A percentile compares a stretch with the other conserved stretches of the same genome.
Conservation (phyloP, 2,113 vertebrate genomes). For the Catharus fuscescens region DNA sequence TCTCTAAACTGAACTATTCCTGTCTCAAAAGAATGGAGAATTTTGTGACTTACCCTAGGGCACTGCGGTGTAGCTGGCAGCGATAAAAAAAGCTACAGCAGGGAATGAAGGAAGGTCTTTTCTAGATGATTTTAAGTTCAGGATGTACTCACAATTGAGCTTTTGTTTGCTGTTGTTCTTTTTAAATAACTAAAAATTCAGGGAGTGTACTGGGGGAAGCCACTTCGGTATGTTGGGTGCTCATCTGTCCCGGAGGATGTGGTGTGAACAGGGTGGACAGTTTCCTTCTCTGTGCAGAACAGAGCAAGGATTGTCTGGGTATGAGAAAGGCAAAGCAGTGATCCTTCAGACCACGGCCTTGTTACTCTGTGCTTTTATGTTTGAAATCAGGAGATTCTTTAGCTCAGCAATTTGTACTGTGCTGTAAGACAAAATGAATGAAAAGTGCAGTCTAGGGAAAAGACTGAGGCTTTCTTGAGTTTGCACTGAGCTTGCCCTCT, state of each 20-base stretch:
- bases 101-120: constrained; percentile 45
- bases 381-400: constrained; percentile 9
- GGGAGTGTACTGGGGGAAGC: not conserved
- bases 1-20: not conserved
- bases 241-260: constrained; percentile 32
- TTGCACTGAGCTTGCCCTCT: not conserved
- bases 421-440: constrained; percentile 24
- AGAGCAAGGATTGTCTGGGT: constrained; percentile 35
- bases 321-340: constrained; percentile 25
- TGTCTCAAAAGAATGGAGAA: not conserved
- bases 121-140: constrained; percentile 1
- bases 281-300: constrained; percentile 43
- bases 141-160: constrained; percentile 33
- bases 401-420: not conserved
- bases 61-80: constrained; percentile 26
- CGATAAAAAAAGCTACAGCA: constrained; percentile 29
- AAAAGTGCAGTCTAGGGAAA: not conserved
- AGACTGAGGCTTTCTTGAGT: not conserved
- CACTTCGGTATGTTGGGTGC: constrained; percentile 16
- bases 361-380: not conserved
- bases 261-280: constrained; percentile 25
- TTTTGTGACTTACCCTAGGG: constrained; percentile 42
- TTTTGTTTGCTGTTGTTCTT: constrained; percentile 59
- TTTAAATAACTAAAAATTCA: constrained; percentile 42
- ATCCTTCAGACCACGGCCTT: not conserved